Base-by-base conservation (phyloP, 2,888 invertebrate species). In the Lottia scabra region DNA sequence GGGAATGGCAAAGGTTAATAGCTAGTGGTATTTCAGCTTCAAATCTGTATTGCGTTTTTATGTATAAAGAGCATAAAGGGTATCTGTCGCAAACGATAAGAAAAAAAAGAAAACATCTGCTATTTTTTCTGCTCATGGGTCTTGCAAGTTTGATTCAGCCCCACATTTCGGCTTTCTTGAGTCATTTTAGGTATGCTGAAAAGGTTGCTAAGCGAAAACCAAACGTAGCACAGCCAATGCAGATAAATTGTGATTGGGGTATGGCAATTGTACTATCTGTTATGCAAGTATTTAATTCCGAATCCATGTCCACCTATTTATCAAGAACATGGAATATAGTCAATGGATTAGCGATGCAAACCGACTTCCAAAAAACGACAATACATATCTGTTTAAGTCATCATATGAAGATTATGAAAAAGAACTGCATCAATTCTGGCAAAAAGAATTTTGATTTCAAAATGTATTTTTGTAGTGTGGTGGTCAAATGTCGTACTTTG, bases 301-400 rank as follows among this genome's bases (percentile, higher is more conserved):
- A 56, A 56, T 19, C 56, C 23, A 56, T 56, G 56, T 23, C 56
- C 16, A 56, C 23, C 6, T 56, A n/a, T 56, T 23, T 16, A 56
- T 19, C n/a, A n/a, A 56, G 56, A 56, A 56, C n/a, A n/a, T 56
- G 56, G 56, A 56, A 56, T 10, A 56, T 56, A 56, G n/a, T n/a
- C 8, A 56, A 6, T n/a, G 56, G 56, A 56, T n/a, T 6, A 0
- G 56, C 19, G 4, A n/a, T 8, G 6, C 1, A 15, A 2, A 12
- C 23, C n/a, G 16, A 56, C 56, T 56, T 56, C 19, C n/a, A 56
- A 56, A 15, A 56, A 13, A n/a, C 56, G 6, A 23, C 23, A 2
- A 56, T 56, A 56, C 56, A n/a, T 56, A 56, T 56, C 56, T 56
- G 56, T 1, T 6, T 56, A 12, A 56, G 56, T 56, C 56, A 56